Percentiles rank a stretch among this genome's conserved stretches.
phyloP scores from a whole-genome alignment of 2,888 invertebrate species.

The Carcina quercana region DNA sequence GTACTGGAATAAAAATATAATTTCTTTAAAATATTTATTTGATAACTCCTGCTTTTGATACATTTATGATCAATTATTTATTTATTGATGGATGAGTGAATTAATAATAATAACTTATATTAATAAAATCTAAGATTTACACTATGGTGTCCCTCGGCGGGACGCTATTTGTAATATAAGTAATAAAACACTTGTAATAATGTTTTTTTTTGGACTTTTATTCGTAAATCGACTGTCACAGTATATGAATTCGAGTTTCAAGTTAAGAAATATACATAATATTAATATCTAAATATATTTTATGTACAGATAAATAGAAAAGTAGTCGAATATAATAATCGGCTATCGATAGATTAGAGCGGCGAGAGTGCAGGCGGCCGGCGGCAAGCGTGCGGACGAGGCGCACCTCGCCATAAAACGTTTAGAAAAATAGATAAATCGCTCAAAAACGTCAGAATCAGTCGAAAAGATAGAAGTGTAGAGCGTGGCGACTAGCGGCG shows the following conservation, averaged over 20 bases:
- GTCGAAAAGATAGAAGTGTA: conserved; percentile 66
- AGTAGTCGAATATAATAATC: conserved; percentile 72
- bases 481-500: conserved; percentile 22
- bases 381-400: conserved; percentile 71
- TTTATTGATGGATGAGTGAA: too few relatives aligned
- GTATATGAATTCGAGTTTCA: conserved; percentile 72
- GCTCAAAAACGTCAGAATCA: conserved; percentile 72
- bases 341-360: conserved; percentile 70
- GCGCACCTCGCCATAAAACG: conserved; percentile 71
- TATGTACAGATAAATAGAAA: conserved; percentile 74
- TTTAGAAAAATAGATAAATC: conserved; percentile 75
- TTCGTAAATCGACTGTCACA: conserved; percentile 72
- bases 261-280: conserved; percentile 73
- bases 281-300: conserved; percentile 74
- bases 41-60: too few relatives aligned
- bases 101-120: neutral
- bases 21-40: too few relatives aligned
- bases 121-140: neutral
- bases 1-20: too few relatives aligned
- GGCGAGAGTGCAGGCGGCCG: conserved; percentile 69
- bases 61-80: too few relatives aligned
- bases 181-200: conserved; percentile 13
- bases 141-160: neutral
- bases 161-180: too few relatives aligned
- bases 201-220: conserved; percentile 59